Evolutionary conservation across 2,888 invertebrate genomes (phyloP).

Genomic region (Caenorhabditis virilis): DNA sequence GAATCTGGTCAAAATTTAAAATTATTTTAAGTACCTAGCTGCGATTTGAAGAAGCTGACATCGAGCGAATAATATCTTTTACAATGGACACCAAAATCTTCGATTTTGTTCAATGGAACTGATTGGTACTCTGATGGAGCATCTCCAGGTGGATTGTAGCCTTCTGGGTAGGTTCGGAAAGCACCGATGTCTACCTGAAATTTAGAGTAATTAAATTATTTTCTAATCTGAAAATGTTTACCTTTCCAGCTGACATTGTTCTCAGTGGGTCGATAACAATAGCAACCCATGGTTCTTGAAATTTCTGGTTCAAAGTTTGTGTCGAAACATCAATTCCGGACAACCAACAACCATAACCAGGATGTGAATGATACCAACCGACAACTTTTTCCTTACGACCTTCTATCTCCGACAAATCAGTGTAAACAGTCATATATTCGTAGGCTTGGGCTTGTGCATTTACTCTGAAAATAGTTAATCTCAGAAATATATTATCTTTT

Average conservation of each 20-base stretch:
- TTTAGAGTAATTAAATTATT: too few species aligned
- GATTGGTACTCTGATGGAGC: conserved; percentile 98
- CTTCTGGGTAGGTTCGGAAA: conserved; percentile 74
- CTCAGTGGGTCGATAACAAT: conserved; percentile 62
- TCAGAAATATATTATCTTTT: not conserved
- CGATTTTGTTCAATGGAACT: conserved; percentile 96
- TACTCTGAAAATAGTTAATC: conserved; percentile 29
- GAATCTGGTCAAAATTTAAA: not conserved
- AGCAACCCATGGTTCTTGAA: conserved; percentile 66
- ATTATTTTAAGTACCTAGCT: conserved; percentile 76
- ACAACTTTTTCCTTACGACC: conserved; percentile 76
- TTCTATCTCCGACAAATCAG: conserved; percentile 94
- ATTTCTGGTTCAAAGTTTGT: conserved; percentile 95
- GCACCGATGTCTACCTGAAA: conserved; percentile 94
- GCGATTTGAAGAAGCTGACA: conserved; percentile 95
- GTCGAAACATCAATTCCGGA: conserved; percentile 97
- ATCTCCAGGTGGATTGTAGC: conserved; percentile 97
- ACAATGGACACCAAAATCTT: conserved; percentile 99
- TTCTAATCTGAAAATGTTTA: too few species aligned
- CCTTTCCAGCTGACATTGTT: conserved; percentile 56
- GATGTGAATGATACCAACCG: conserved; percentile 99
- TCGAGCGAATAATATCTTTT: conserved; percentile 98
- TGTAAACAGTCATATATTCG: conserved; percentile 99
- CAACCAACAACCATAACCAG: conserved; percentile 98
- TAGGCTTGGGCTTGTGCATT: conserved; percentile 76